Percentiles rank a stretch among this genome's conserved stretches.
Evolutionary conservation across 2,888 invertebrate species (phyloP).

Genomic region (Endotricha flammealis): DNA sequence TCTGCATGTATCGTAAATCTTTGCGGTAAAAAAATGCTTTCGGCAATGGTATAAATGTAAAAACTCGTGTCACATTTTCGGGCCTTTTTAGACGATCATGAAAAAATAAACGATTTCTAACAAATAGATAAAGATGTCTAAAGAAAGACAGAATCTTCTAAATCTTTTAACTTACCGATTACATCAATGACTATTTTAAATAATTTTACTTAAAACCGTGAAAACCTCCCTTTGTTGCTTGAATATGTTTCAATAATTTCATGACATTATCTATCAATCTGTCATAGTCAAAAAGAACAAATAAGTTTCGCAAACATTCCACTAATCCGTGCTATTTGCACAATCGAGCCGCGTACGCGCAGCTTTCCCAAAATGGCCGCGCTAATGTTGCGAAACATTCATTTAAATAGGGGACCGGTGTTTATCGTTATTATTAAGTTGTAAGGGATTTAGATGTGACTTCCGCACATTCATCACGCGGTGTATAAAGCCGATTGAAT

Average conservation of each 20-base stretch:
- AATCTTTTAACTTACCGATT: too few relatives aligned
- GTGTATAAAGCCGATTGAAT: constrained; percentile 40
- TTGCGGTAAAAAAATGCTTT: constrained; percentile 29
- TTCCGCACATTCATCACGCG: constrained; percentile 66
- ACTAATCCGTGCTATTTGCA: constrained; percentile 50
- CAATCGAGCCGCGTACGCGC: constrained; percentile 47
- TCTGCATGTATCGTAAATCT: constrained; percentile 39
- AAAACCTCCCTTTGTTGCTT: constrained; percentile 26
- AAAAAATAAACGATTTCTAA: too few relatives aligned
- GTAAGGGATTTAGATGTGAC: constrained; percentile 61
- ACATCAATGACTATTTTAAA: too few relatives aligned
- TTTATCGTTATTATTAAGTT: constrained; percentile 72
- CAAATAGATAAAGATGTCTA: too few relatives aligned
- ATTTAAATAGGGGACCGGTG: constrained; percentile 64
- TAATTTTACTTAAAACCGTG: too few relatives aligned
- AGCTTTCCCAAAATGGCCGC: constrained; percentile 60
- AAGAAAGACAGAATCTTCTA: too few relatives aligned
- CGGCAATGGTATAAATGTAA: too few relatives aligned
- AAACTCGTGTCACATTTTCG: too few relatives aligned
- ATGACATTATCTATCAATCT: constrained; percentile 27
- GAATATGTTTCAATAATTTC: constrained; percentile 8
- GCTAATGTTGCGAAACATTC: constrained; percentile 67
- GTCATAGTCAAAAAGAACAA: constrained; percentile 45
- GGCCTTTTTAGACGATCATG: too few relatives aligned
- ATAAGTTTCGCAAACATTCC: constrained; percentile 59